Evolutionary conservation across 2,113 vertebrate genomes (phyloP), one percentile per base, ranked within the genome.

Genomic region (Rhinogobius similis): DNA sequence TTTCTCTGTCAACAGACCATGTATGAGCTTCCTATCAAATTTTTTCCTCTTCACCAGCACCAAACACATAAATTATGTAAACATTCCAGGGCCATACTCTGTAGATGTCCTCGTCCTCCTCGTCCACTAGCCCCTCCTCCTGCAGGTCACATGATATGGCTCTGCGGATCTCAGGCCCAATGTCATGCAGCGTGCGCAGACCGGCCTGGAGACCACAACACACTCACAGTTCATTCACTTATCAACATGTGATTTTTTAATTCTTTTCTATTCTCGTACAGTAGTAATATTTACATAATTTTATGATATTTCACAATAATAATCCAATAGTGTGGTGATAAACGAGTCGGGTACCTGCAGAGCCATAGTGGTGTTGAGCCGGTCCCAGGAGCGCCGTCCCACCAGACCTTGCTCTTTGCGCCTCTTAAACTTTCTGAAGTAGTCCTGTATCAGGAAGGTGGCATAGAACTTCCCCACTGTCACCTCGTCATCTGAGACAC

Each of bases 401-500:
- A 98, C 95, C 90, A 98, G 92, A 82, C 97, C 98, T 95, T 98
- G 95, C 92, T 99, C 98, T 94, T 99, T 99, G 91, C 97, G 96
- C 92, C 96, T 98, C 95, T 98, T 99, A 96, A 99, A 99, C 95
- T 99, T 99, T 94, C 98, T 98, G 95, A 99, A 99, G 96, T 99
- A 99, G 95, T 99, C 98, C 95, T 99, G 98, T 95, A 99, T 99
- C 95, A 99, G 97, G 96, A 99, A 99, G 93, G 98, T 99, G 95
- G 98, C 98, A 95, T 99, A 99, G 96, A 99, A 99, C 97, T 99
- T 99, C 94, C 97, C 97, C 96, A 99, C 96, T 91, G 97, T 99
- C 93, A 99, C 94, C 95, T 99, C 98, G 95, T 98, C 96, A 97
- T 99, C 97, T 99, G 93, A 95, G 93, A 96, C 93, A 97, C 94